A percentile compares a stretch with the other conserved stretches of the same genome.
Evolutionary conservation across 2,797 vertebrate genomes (phyloP).

Genomic region (Malurus leucopterus): DNA sequence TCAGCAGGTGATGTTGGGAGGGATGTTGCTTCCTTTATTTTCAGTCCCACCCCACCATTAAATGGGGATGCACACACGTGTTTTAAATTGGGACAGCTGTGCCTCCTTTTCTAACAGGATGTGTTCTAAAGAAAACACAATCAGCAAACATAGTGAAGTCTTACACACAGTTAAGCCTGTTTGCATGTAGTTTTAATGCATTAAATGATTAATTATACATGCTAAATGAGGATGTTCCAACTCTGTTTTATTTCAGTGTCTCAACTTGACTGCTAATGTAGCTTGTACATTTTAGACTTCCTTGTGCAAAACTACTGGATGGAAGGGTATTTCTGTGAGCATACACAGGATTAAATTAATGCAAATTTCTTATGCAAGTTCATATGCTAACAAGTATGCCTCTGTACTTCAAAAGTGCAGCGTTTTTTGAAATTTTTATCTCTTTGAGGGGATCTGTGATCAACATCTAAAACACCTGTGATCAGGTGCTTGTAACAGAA

Average conservation of each 20-base stretch:
- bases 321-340: not conserved
- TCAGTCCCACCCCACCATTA: not conserved
- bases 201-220: not conserved
- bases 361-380: not conserved
- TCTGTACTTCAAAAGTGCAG: constrained; percentile 18
- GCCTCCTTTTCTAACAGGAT: not conserved
- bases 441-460: constrained; percentile 31
- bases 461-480: constrained; percentile 16
- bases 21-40: not conserved
- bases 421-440: constrained; percentile 32
- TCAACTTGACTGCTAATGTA: not conserved
- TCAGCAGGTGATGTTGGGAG: not conserved
- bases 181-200: not conserved
- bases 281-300: not conserved
- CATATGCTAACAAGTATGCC: not conserved
- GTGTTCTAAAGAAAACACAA: not conserved
- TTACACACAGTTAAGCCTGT: not conserved
- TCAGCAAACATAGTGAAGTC: not conserved
- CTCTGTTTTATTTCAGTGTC: not conserved
- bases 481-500: constrained; percentile 30
- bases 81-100: not conserved
- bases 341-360: not conserved
- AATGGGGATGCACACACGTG: not conserved
- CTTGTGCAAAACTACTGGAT: not conserved
- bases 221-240: not conserved